These are phyloP conservation scores for Alligator mississippiensis DNA, from an alignment of 2,113 vertebrate genomes.

Conservation along the genomic window DNA sequence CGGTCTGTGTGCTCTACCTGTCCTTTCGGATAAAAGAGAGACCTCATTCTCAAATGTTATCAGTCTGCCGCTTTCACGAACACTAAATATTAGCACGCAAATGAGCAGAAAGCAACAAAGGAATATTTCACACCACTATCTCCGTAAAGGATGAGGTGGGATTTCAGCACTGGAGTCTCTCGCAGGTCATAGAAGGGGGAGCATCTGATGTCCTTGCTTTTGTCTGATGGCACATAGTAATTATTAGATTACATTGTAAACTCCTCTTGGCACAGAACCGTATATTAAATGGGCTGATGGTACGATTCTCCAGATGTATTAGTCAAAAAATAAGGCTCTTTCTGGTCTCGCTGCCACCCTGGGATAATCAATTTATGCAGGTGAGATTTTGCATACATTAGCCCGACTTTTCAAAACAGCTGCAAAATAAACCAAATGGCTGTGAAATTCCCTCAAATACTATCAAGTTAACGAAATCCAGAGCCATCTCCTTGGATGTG, in stretches of 20 bases:
- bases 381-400: neutral
- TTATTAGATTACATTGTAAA: neutral
- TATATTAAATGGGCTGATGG: neutral
- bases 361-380: neutral
- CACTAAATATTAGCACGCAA: neutral
- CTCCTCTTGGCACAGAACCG: neutral
- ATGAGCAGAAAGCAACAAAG: neutral
- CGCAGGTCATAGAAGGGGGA: neutral
- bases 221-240: neutral
- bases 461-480: neutral
- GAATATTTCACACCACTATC: neutral
- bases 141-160: neutral
- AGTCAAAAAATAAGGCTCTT: neutral
- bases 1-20: neutral
- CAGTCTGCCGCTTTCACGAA: neutral
- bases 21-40: neutral
- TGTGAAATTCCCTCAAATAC: neutral
- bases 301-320: neutral
- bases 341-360: neutral
- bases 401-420: neutral
- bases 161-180: neutral
- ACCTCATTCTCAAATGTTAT: neutral
- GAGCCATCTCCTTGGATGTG: neutral
- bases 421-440: neutral
- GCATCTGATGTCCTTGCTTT: neutral